Evolutionary conservation across 2,113 vertebrate species (phyloP).

Genomic region (Oxyruncus cristatus): DNA sequence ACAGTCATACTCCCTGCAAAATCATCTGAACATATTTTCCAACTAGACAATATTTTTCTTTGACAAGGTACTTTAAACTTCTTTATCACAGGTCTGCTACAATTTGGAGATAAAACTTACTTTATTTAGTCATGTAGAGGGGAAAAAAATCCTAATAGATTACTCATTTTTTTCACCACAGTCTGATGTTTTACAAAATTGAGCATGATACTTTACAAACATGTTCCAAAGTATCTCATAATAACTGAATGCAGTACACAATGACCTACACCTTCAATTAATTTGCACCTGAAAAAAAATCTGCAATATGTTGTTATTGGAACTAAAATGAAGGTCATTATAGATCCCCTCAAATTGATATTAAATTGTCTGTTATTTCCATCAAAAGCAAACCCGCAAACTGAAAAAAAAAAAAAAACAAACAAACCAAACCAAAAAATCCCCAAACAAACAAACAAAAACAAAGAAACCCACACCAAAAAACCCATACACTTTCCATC

Average conservation of each 20-base stretch:
- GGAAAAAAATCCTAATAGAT: not conserved
- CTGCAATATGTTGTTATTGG: not conserved
- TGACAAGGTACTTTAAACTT: not conserved
- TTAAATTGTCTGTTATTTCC: not conserved
- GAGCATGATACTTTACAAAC: conserved; percentile 32
- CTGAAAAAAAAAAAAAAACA: not conserved
- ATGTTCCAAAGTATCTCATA: conserved; percentile 7
- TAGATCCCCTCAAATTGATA: not conserved
- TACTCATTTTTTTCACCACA: conserved; percentile 30
- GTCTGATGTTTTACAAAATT: conserved; percentile 26
- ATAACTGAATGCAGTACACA: conserved; percentile 18
- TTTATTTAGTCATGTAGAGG: not conserved
- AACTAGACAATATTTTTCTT: not conserved
- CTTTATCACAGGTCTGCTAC: not conserved
- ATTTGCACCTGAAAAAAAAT: not conserved
- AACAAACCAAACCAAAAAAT: not conserved
- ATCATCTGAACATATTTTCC: not conserved
- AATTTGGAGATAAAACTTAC: not conserved
- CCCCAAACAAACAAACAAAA: no score
- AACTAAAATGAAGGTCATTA: not conserved
- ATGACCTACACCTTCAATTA: conserved; percentile 1
- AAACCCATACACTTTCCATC: no score
- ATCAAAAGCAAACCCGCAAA: not conserved
- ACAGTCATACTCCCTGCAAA: not conserved
- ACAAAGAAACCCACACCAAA: no score